phyloP scores from a whole-genome alignment of 1,140 invertebrate species.

The Chrysopa pallens region DNA sequence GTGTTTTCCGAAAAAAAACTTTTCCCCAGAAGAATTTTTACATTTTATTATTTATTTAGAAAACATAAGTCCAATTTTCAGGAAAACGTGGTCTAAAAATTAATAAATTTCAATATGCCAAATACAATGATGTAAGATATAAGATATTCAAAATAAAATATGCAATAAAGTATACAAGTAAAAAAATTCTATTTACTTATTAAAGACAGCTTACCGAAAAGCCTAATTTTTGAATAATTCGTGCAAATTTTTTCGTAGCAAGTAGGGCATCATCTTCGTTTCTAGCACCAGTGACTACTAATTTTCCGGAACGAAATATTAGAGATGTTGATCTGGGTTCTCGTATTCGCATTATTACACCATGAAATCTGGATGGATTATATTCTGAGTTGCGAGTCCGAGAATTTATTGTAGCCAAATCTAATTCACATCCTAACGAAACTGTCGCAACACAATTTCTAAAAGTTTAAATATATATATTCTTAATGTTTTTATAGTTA shows the following conservation, averaged over 20 bases:
- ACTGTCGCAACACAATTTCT: conserved; percentile 94
- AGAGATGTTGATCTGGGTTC: conserved; percentile 93
- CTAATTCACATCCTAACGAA: conserved; percentile 71
- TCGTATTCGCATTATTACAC: conserved; percentile 94
- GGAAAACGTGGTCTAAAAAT: no score
- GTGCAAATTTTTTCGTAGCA: conserved; percentile 90
- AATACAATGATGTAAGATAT: no score
- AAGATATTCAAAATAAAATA: no score
- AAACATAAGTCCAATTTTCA: no score
- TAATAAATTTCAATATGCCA: no score
- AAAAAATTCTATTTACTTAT: no score
- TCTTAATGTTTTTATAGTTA: not conserved
- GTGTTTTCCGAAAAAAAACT: no score
- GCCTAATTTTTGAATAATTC: conserved; percentile 95
- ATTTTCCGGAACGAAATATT: conserved; percentile 96
- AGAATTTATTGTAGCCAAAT: conserved; percentile 82
- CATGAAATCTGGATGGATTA: conserved; percentile 94
- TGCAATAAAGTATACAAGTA: no score
- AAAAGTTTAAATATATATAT: conserved; percentile 11
- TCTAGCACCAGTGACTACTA: conserved; percentile 96
- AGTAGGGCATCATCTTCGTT: conserved; percentile 87
- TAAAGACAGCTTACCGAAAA: conserved; percentile 88
- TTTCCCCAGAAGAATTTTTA: no score
- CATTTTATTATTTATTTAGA: no score
- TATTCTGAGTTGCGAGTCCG: conserved; percentile 97